phyloP scores from a whole-genome alignment of 2,797 vertebrate species.

The Threskiornis aethiopicus region DNA sequence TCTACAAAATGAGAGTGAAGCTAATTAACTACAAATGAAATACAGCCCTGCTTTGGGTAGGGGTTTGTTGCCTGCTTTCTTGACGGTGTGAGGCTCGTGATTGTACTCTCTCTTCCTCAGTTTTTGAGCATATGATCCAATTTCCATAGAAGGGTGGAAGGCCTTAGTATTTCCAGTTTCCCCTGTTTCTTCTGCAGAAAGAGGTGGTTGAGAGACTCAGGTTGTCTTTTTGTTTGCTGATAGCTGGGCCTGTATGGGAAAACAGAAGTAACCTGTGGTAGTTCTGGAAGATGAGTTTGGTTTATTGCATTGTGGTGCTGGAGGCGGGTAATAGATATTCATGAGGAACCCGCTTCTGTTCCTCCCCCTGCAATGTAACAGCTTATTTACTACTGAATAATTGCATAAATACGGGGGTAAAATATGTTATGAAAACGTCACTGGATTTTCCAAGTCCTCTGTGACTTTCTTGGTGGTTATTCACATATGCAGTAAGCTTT shows the following conservation, averaged over 20 bases:
- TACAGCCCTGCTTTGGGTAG: neutral
- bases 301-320: neutral
- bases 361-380: neutral
- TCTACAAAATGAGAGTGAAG: neutral
- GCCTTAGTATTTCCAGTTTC: neutral
- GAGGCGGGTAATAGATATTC: neutral
- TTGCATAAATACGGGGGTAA: neutral
- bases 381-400: neutral
- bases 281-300: neutral
- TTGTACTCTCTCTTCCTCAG: neutral
- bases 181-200: neutral
- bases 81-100: rapidly evolving
- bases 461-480: neutral
- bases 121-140: neutral
- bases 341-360: neutral
- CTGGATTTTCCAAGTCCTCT: neutral
- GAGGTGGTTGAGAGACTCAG: neutral
- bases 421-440: neutral
- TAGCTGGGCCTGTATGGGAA: neutral
- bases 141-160: neutral
- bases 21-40: neutral
- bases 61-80: neutral
- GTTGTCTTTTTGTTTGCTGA: neutral
- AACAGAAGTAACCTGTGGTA: neutral
- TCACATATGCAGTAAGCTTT: neutral